Conservation (phyloP, 2,113 vertebrate species). For the Ammodytes marinus region DNA sequence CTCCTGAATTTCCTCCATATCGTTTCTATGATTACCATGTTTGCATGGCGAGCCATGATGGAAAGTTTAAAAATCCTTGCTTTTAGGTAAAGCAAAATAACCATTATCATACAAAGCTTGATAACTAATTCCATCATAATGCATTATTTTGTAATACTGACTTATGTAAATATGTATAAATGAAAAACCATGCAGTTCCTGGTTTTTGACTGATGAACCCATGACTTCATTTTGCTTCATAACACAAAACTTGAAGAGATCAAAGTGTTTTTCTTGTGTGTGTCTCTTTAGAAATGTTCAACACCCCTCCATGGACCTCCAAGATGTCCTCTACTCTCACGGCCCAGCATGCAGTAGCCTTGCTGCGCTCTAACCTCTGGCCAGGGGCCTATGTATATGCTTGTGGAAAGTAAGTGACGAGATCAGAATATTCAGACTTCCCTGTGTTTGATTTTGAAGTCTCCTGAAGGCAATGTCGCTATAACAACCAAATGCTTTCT, state of each 20-base stretch:
- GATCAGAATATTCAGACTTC: background rate
- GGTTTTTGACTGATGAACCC: background rate
- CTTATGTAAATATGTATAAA: background rate
- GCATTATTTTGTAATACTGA: background rate
- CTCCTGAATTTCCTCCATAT: no score
- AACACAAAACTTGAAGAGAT: background rate
- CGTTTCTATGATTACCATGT: no score
- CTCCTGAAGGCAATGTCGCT: background rate
- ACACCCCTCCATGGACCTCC: conserved; percentile 88
- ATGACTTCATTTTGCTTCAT: background rate
- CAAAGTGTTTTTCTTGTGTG: background rate
- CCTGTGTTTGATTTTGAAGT: background rate
- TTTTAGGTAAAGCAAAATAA: background rate
- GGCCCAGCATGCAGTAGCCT: conserved; percentile 88
- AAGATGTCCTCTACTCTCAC: conserved; percentile 87
- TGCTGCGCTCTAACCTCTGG: conserved; percentile 94
- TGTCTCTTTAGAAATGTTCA: conserved; percentile 85
- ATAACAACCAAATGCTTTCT: background rate
- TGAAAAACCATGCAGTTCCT: background rate
- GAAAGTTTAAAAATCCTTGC: background rate
- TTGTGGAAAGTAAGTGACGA: conserved; percentile 88
- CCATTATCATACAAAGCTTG: background rate
- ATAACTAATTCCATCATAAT: background rate
- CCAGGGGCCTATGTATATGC: conserved; percentile 91
- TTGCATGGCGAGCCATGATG: no score